Evolutionary conservation across 2,113 vertebrate genomes (phyloP), one percentile per base, ranked within the genome.

Genomic region (Saimiri boliviensis): DNA sequence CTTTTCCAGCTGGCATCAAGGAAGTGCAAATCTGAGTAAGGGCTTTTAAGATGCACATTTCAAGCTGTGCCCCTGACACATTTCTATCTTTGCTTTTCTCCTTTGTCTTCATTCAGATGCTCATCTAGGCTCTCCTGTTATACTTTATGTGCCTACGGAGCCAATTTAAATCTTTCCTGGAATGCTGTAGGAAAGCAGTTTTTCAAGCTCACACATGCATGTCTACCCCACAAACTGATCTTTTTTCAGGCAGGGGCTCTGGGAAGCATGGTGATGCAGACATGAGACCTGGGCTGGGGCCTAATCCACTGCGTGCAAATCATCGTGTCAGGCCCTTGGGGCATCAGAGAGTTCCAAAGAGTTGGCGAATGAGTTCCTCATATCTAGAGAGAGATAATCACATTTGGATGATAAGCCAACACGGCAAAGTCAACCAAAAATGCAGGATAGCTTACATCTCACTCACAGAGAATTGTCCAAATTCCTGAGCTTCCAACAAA

Each of bases 21-120:
- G 92, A 74, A 42, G 54, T 63, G 42, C 60, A 54, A 30, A 19
- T 23, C 17, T 16, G 12, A 3, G 1, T 27, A 40, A 35, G 54
- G 71, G 7, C 23, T 70, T 58, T 20, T 3, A 49, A 80, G 40
- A 9, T 16, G 3, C 23, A 17, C 54, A 8, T 11, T 23, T 49
- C 25, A 23, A 45, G 6, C 40, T 60, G 63, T 10, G 0, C 11
- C 49, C 52, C 6, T 30, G 19, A 11, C 0, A 0, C 23, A 1
- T 49, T 81, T 63, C 60, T 37, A 45, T 35, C 56, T 56, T 25
- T n/a, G 54, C 21, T 58, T 27, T 42, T 17, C 37, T 52, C 52
- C 60, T 32, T 66, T 35, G 30, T 73, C 32, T 42, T 37, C 16
- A 54, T 16, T 40, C 21, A 4, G 2, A 0, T 73, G 25, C 58